These are phyloP conservation scores for Echinometra lucunter DNA, from an alignment of 53 echinoderm and acorn worm species.

Conservation along the genomic window DNA sequence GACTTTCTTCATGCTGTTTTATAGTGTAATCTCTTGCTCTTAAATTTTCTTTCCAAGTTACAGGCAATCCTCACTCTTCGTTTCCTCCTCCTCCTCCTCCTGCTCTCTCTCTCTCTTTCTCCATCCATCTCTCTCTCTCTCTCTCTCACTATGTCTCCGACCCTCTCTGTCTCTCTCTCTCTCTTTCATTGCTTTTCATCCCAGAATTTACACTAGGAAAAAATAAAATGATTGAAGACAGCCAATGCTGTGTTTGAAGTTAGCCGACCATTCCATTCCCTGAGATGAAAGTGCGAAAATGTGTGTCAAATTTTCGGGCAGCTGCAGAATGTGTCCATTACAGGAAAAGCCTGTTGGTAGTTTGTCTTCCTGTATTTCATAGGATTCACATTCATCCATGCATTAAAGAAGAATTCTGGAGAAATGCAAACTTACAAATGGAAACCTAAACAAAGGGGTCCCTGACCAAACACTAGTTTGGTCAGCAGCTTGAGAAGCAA, in stretches of 20 bases:
- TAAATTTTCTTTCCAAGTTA: neutral
- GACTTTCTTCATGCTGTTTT: neutral
- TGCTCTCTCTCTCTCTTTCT: neutral
- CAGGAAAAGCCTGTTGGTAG: neutral
- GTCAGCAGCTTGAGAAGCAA: neutral
- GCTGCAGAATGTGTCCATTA: constrained; percentile 1
- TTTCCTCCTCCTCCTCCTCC: neutral
- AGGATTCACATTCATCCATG: neutral
- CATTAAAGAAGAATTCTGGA: neutral
- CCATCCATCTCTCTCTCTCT: neutral
- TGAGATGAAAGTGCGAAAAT: constrained; percentile 42
- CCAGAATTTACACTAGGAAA: neutral
- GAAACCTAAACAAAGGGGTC: neutral
- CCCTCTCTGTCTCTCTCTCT: neutral
- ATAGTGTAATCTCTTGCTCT: neutral
- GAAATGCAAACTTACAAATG: neutral
- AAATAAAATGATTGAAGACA: constrained; percentile 52
- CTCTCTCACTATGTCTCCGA: neutral
- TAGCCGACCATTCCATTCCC: constrained; percentile 16
- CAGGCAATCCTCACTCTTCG: neutral
- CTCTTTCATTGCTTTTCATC: constrained; percentile 11
- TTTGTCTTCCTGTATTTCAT: neutral
- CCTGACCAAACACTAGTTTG: no score
- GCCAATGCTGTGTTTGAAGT: constrained; percentile 54
- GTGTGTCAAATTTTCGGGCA: constrained; percentile 29